phyloP scores from a whole-genome alignment of 2,113 vertebrate genomes.

The Aplodontia rufa region DNA sequence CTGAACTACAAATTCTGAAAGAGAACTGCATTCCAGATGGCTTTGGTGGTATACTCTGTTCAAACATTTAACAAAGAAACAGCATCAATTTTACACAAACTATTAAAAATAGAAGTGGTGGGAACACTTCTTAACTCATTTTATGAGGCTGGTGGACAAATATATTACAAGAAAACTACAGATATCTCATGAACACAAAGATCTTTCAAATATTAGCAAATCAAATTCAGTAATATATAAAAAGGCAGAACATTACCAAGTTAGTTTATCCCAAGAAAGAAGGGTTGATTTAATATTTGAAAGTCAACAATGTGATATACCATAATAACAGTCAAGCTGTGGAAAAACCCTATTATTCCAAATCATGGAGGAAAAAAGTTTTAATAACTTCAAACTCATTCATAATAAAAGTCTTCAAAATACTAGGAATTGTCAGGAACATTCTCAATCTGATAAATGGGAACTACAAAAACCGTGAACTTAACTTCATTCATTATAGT shows the following conservation, averaged over 20 bases:
- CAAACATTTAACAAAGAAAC: conserved; percentile 4
- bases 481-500: not conserved
- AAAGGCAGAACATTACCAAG: not conserved
- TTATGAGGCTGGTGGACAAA: not conserved
- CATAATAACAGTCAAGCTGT: not conserved
- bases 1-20: conserved; percentile 30
- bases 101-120: not conserved
- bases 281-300: not conserved
- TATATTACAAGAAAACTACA: not conserved
- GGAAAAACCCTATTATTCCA: not conserved
- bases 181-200: not conserved
- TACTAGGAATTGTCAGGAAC: not conserved
- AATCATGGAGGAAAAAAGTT: not conserved
- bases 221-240: not conserved
- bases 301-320: not conserved
- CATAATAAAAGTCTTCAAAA: not conserved
- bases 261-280: not conserved
- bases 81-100: not conserved
- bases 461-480: not conserved
- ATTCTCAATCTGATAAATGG: not conserved
- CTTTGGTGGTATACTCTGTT: not conserved
- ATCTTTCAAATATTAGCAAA: not conserved
- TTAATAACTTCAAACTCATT: not conserved
- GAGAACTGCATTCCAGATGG: not conserved
- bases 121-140: not conserved